phyloP scores from a whole-genome alignment of 2,113 vertebrate genomes.

The Anser cygnoides region DNA sequence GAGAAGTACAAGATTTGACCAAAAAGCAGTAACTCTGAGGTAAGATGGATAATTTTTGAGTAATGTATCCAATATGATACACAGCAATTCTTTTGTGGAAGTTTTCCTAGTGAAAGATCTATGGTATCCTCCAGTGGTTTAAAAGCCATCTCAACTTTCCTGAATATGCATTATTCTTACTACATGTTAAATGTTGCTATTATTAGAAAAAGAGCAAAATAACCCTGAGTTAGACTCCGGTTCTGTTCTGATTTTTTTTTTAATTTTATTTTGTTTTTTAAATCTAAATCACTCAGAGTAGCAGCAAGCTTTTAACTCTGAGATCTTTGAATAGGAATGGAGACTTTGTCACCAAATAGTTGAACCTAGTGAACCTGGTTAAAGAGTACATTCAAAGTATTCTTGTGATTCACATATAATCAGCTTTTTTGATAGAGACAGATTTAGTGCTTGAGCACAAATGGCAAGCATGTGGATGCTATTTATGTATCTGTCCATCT shows the following conservation, averaged over 20 bases:
- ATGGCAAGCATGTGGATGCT: not conserved
- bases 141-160: not conserved
- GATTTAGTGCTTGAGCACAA: constrained; percentile 11
- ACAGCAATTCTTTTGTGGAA: not conserved
- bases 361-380: not conserved
- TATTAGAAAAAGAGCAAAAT: not conserved
- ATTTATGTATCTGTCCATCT: not conserved
- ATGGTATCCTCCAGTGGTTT: not conserved
- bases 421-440: not conserved
- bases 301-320: not conserved
- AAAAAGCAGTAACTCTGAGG: not conserved
- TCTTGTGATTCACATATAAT: not conserved
- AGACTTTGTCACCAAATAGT: not conserved
- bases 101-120: not conserved
- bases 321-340: not conserved
- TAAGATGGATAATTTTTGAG: not conserved
- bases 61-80: not conserved
- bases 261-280: too few species aligned
- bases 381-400: not conserved
- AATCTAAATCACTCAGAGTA: not conserved
- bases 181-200: not conserved
- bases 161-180: not conserved
- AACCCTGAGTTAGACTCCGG: not conserved
- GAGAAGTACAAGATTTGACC: not conserved
- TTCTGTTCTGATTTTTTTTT: not conserved